Conservation (phyloP, 1,140 invertebrate genomes). For the Ceratosolen solmsi region DNA sequence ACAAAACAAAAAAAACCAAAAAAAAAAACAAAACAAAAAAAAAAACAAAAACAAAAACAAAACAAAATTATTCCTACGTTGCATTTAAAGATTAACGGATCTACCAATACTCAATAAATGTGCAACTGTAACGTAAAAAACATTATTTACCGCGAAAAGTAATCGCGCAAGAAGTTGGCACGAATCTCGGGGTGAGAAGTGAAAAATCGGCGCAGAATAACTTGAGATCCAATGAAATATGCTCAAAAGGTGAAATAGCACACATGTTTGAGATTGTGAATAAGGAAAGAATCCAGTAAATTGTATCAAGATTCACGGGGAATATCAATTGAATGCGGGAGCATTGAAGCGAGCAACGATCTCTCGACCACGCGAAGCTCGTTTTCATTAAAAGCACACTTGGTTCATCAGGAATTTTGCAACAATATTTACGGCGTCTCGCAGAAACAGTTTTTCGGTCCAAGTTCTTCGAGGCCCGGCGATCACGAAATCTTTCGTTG, state of each 20-base stretch:
- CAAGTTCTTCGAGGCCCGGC: too few relatives aligned
- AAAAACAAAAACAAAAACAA: too few relatives aligned
- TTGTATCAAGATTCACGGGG: neutral
- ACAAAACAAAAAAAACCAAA: too few relatives aligned
- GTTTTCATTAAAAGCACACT: too few relatives aligned
- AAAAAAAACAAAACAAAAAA: too few relatives aligned
- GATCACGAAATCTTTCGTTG: too few relatives aligned
- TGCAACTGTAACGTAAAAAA: neutral
- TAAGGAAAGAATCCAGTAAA: neutral
- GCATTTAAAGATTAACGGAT: neutral
- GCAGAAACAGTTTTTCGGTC: neutral
- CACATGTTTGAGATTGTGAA: neutral
- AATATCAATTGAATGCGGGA: too few relatives aligned
- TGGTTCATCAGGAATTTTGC: too few relatives aligned
- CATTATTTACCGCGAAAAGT: neutral
- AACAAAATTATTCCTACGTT: neutral
- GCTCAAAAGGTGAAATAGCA: slow-evolving; percentile 2
- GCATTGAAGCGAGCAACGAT: neutral
- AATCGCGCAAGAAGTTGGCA: neutral
- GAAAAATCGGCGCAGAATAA: neutral
- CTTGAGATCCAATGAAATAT: neutral
- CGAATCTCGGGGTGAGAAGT: neutral
- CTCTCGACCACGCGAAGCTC: neutral
- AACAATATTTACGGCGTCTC: neutral
- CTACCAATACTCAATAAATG: neutral